Evolutionary conservation across 2,113 vertebrate genomes (phyloP).

Genomic region (Myrmophylax atrothorax): DNA sequence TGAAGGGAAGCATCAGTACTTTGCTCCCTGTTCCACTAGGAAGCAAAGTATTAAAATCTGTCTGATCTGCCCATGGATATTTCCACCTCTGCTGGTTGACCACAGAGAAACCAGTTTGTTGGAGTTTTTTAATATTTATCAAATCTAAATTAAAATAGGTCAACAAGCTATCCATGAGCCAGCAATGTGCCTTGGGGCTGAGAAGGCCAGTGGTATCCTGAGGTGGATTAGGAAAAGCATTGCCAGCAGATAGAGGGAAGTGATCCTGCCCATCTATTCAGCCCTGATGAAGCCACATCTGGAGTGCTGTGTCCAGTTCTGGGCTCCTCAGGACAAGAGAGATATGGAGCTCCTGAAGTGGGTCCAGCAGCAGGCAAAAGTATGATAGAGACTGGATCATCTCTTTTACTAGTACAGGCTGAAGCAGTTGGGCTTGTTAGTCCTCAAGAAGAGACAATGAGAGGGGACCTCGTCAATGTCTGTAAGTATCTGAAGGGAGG

Average conservation of each 20-base stretch:
- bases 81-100: not conserved
- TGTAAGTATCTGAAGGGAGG: not conserved
- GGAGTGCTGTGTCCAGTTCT: not conserved
- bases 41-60: not conserved
- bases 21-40: not conserved
- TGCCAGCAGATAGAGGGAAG: not conserved
- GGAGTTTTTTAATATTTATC: not conserved
- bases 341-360: accelerated
- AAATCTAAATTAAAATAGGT: not conserved
- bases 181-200: not conserved
- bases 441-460: not conserved
- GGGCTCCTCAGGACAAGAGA: too few relatives aligned
- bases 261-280: not conserved
- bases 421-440: not conserved
- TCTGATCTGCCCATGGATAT: not conserved
- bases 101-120: not conserved
- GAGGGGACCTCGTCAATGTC: accelerated
- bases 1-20: not conserved
- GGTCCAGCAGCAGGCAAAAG: not conserved
- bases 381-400: not conserved
- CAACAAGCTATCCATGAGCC: not conserved
- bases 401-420: not conserved
- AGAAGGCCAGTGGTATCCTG: not conserved
- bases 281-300: not conserved
- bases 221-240: not conserved